Base-by-base conservation (phyloP, 1,140 invertebrate genomes). In the Psilanteris sp. region DNA sequence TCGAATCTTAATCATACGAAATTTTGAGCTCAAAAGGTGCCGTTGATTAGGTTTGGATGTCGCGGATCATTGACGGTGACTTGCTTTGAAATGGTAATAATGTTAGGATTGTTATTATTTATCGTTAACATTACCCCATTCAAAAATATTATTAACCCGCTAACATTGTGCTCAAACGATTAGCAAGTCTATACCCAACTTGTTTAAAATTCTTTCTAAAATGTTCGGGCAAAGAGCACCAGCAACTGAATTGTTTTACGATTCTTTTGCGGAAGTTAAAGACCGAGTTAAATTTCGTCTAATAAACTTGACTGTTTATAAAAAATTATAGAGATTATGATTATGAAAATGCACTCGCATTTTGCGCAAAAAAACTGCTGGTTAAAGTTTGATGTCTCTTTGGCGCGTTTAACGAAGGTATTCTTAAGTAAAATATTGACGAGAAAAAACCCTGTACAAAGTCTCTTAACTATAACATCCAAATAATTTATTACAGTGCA, bases 1-100 rank as follows among this genome's bases (percentile, higher is more conserved):
- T 71, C 67, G 46, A 71, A 71, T 62, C 55, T 71, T 62, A 71
- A 71, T 55, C 46, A 32, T 29, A 0, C 20, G 13, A 26, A 50
- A 68, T 68, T 71, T 18, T 18, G 27, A 9, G 9, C 14, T 20
- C 18, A 57, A 59, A 26, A 9, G 41, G 10, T 3, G 8, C 18
- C 14, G 29, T 2, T 39, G 39, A 66, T 70, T 61, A 55, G 24
- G 36, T 29, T 16, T 3, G 34, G 14, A n/a, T 31, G 16, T 3
- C 11, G 14, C n/a, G n/a, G n/a, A n/a, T n/a, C n/a, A n/a, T n/a
- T n/a, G n/a, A n/a, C n/a, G n/a, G n/a, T n/a, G n/a, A n/a, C n/a
- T n/a, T n/a, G n/a, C n/a, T n/a, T n/a, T n/a, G n/a, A n/a, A n/a
- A n/a, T n/a, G n/a, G n/a, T n/a, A n/a, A n/a, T n/a, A n/a, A n/a